Conservation (phyloP, 2,113 vertebrate genomes). For the Anser brachyrhynchus region DNA sequence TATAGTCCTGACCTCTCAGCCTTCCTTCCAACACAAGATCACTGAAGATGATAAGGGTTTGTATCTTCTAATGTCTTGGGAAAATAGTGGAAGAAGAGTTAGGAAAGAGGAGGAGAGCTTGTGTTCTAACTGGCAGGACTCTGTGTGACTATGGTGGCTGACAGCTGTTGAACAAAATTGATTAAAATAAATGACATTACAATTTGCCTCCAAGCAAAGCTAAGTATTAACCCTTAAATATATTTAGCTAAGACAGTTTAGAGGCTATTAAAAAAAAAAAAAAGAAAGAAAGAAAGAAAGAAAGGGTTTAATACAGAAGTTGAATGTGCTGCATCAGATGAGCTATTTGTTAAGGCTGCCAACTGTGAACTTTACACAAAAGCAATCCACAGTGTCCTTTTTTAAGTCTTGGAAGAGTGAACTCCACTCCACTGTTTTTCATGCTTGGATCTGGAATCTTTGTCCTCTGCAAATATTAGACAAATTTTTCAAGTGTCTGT, state of each 20-base stretch:
- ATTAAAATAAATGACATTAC: constrained; percentile 16
- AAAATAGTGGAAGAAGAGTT: not conserved
- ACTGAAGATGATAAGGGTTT: not conserved
- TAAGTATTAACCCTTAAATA: not conserved
- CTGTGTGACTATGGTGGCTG: not conserved
- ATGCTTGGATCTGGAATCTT: not conserved
- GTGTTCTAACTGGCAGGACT: not conserved
- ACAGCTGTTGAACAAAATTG: constrained; percentile 20
- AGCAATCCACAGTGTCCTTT: not conserved
- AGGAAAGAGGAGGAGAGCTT: not conserved
- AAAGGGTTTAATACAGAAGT: not conserved
- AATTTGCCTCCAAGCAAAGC: not conserved
- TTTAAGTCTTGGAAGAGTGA: not conserved
- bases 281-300: not conserved
- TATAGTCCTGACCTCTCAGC: not conserved
- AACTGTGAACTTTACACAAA: not conserved
- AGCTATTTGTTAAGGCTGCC: not conserved
- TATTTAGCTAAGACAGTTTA: not conserved
- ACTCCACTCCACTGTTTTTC: not conserved
- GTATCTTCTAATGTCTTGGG: not conserved
- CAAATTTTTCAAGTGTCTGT: not conserved
- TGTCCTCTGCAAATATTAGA: not conserved
- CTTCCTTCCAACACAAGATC: not conserved
- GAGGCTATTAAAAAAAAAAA: not conserved
- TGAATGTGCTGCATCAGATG: not conserved